Evolutionary conservation across 2,797 vertebrate genomes (phyloP).

Genomic region (Pachyuromys duprasi): DNA sequence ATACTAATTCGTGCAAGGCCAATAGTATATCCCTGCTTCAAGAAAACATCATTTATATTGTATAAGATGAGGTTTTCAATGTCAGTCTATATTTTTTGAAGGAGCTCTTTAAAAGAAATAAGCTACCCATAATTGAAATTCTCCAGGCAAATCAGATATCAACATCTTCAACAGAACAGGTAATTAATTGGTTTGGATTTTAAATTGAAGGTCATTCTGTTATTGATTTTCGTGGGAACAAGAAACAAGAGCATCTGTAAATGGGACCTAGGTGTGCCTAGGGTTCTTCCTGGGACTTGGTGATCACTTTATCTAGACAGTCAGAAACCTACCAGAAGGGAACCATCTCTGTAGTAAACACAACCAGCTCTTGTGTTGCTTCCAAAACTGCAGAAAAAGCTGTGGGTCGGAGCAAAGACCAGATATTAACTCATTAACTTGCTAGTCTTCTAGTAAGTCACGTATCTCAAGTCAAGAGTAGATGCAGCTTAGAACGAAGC

Average conservation of each 20-base stretch:
- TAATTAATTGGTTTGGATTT: slow-evolving; percentile 85
- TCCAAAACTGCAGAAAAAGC: slow-evolving; percentile 78
- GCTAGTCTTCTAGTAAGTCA: slow-evolving; percentile 80
- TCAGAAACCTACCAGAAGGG: slow-evolving; percentile 81
- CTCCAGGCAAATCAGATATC: slow-evolving; percentile 80
- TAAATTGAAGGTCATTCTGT: slow-evolving; percentile 77
- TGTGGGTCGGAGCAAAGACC: slow-evolving; percentile 72
- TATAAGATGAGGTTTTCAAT: slow-evolving; percentile 65
- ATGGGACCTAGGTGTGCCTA: background rate
- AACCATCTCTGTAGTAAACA: slow-evolving; percentile 76
- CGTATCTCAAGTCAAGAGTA: slow-evolving; percentile 82
- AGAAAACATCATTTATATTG: slow-evolving; percentile 65
- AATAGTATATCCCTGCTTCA: slow-evolving; percentile 54
- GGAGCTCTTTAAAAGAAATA: slow-evolving; percentile 66
- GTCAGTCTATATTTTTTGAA: slow-evolving; percentile 72
- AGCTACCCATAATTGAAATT: slow-evolving; percentile 81
- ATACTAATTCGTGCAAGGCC: slow-evolving; percentile 61
- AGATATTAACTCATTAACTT: slow-evolving; percentile 76
- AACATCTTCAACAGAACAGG: slow-evolving; percentile 77
- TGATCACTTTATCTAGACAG: slow-evolving; percentile 61
- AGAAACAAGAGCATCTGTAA: slow-evolving; percentile 67
- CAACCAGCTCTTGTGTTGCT: slow-evolving; percentile 79
- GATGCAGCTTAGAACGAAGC: slow-evolving; percentile 81
- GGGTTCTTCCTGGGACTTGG: slow-evolving; percentile 45
- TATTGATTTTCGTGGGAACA: slow-evolving; percentile 82